Evolutionary conservation across 2,113 vertebrate species (phyloP).

Genomic region (Alethe castanea): DNA sequence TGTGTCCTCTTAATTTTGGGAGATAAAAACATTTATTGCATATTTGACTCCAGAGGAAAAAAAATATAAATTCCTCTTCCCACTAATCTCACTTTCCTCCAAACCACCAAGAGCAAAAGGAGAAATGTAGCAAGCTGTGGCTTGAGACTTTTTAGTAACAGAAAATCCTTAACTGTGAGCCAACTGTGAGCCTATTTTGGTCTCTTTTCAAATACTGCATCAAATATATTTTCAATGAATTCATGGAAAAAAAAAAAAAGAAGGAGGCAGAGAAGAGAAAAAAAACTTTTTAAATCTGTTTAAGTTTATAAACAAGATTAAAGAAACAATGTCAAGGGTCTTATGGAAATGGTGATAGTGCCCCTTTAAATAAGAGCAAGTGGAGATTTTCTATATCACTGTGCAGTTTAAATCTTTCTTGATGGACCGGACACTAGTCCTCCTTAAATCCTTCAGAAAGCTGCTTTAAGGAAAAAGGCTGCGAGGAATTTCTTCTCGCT

Average conservation of each 20-base stretch:
- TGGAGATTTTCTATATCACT: slow-evolving; percentile 81
- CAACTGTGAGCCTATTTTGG: slow-evolving; percentile 56
- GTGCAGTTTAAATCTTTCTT: slow-evolving; percentile 82
- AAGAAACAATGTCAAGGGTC: slow-evolving; percentile 76
- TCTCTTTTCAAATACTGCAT: slow-evolving; percentile 67
- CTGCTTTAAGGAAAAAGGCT: slow-evolving; percentile 88
- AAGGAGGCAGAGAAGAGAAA: background rate
- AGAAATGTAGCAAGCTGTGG: slow-evolving; percentile 42
- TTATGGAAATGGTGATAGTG: slow-evolving; percentile 74
- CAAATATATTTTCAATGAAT: slow-evolving; percentile 72
- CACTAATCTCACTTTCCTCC: slow-evolving; percentile 36
- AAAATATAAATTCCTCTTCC: background rate
- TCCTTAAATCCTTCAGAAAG: slow-evolving; percentile 85
- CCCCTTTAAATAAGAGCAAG: slow-evolving; percentile 77
- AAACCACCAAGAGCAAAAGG: slow-evolving; percentile 46
- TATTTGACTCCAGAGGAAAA: background rate
- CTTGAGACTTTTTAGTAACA: slow-evolving; percentile 61
- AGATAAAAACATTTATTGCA: slow-evolving; percentile 17
- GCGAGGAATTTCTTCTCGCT: slow-evolving; percentile 92
- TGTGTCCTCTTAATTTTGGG: slow-evolving; percentile 6
- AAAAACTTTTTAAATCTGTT: slow-evolving; percentile 72
- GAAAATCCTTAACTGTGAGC: slow-evolving; percentile 62
- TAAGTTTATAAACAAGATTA: slow-evolving; percentile 79
- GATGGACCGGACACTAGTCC: slow-evolving; percentile 85
- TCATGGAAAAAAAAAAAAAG: slow-evolving; percentile 15